Percentiles rank a stretch among this genome's conserved stretches.
Conservation (phyloP, 1,140 invertebrate species). For the Drosophila cardini region DNA sequence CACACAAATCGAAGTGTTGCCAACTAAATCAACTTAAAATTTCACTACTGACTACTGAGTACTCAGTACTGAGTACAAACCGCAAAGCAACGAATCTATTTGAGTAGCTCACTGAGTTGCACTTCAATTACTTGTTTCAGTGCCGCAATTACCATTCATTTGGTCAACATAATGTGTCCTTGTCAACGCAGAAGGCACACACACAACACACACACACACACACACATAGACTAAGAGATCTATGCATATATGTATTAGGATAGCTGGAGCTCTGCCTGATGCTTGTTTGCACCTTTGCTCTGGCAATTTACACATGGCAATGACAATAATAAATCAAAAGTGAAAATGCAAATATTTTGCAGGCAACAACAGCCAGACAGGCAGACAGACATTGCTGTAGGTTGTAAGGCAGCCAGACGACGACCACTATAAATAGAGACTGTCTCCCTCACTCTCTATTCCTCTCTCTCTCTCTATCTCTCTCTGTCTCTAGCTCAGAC, state of each 20-base stretch:
- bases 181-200: constrained; percentile 57
- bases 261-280: constrained; percentile 50
- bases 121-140: constrained; percentile 83
- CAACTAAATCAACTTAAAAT: constrained; percentile 22
- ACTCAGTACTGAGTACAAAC: constrained; percentile 7
- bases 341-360: constrained; percentile 83
- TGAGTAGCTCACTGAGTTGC: constrained; percentile 54
- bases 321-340: constrained; percentile 84
- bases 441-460: not conserved
- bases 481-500: constrained; percentile 2
- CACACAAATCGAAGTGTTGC: constrained; percentile 43
- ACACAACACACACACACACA: constrained; percentile 15
- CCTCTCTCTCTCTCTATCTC: not conserved
- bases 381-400: constrained; percentile 50
- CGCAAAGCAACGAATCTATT: constrained; percentile 54
- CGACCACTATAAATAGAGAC: constrained; percentile 14
- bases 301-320: constrained; percentile 81
- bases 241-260: constrained; percentile 5
- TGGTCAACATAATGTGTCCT: constrained; percentile 79
- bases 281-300: constrained; percentile 81
- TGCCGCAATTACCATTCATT: constrained; percentile 82
- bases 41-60: not conserved
- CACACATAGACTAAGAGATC: constrained; percentile 4
- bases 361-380: constrained; percentile 43
- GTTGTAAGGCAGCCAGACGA: constrained; percentile 34